Percentiles rank a stretch among this genome's conserved stretches.
These are phyloP conservation scores for Balaeniceps rex DNA, from an alignment of 2,113 vertebrate genomes.

Conservation along the genomic window DNA sequence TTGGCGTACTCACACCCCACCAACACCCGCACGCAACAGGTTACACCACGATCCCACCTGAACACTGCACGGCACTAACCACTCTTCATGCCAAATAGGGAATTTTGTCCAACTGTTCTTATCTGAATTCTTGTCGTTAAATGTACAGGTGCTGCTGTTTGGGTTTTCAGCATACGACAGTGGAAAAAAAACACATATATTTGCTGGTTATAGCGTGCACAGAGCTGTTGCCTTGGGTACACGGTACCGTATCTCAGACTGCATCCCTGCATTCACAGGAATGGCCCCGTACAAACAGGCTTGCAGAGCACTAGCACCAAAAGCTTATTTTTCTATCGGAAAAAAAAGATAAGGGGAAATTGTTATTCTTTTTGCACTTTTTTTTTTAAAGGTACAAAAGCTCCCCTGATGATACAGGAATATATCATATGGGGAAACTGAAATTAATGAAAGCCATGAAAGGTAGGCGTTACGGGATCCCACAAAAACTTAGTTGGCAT, in stretches of 20 bases:
- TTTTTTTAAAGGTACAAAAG: neutral
- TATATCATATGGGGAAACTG: too few species aligned
- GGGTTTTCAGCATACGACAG: neutral
- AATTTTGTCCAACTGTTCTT: neutral
- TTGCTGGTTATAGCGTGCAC: neutral
- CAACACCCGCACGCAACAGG: neutral
- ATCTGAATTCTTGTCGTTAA: neutral
- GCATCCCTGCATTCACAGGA: neutral
- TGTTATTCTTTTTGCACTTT: neutral
- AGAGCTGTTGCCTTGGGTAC: neutral
- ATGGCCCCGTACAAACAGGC: neutral
- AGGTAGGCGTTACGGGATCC: neutral
- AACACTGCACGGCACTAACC: neutral
- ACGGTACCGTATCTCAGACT: fast-evolving
- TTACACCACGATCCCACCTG: fast-evolving
- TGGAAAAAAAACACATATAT: too few species aligned
- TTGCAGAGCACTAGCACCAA: neutral
- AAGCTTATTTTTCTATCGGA: neutral
- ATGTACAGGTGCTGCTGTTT: neutral
- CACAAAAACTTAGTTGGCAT: neutral
- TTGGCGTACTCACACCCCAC: too few species aligned
- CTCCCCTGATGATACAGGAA: neutral
- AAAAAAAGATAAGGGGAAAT: neutral
- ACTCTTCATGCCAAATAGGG: neutral
- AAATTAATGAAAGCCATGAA: neutral